Evolutionary conservation across 2,888 invertebrate species (phyloP).

Genomic region (Drosophila lutescens): DNA sequence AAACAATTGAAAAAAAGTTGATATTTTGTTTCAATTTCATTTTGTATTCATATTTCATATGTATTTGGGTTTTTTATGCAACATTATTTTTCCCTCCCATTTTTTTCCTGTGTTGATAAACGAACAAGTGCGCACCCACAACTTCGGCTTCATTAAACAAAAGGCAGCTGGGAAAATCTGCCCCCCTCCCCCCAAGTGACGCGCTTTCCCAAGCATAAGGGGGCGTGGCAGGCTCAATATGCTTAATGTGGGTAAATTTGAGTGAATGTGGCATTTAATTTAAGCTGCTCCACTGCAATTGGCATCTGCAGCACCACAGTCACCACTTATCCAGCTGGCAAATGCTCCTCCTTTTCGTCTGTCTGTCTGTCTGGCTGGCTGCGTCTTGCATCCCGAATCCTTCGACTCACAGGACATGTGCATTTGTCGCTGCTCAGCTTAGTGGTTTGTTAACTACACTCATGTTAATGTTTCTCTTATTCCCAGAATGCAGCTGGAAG

Average conservation of each 20-base stretch:
- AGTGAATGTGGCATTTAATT: constrained; percentile 34
- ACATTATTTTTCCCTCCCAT: no score
- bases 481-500: constrained; percentile 6
- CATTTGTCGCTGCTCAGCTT: constrained; percentile 21
- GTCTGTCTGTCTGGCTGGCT: constrained; percentile 5
- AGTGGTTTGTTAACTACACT: constrained; percentile 33
- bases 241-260: constrained; percentile 50
- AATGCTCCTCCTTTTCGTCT: not conserved
- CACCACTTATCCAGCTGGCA: constrained; percentile 26
- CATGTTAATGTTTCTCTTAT: constrained; percentile 26
- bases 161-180: constrained; percentile 47
- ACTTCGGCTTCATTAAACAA: constrained; percentile 78
- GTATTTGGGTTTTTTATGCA: no score
- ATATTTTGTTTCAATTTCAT: no score
- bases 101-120: not conserved
- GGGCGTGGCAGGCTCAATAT: constrained; percentile 56
- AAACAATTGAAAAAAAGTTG: no score
- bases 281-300: constrained; percentile 27
- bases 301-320: constrained; percentile 32
- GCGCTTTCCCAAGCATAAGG: constrained; percentile 43
- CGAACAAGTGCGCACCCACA: constrained; percentile 32
- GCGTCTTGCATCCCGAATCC: constrained; percentile 11
- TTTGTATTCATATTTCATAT: no score
- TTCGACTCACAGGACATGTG: constrained; percentile 7
- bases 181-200: not conserved